phyloP scores from a whole-genome alignment of 2,797 vertebrate genomes.

The Aselliscus stoliczkanus region DNA sequence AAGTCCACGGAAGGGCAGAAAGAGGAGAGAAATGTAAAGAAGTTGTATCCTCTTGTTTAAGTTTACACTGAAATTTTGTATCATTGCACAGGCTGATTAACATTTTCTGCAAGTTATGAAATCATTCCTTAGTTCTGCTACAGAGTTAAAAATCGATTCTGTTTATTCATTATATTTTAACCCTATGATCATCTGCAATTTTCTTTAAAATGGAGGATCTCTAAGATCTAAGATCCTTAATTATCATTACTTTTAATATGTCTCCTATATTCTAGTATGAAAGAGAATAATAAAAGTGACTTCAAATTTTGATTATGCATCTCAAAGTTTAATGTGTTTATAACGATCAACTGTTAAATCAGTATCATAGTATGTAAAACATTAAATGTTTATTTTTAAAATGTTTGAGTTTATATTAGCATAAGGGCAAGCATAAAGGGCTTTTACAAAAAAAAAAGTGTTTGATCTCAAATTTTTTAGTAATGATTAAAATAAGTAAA shows the following conservation, averaged over 20 bases:
- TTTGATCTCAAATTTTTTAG: not conserved
- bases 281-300: not conserved
- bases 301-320: not conserved
- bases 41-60: not conserved
- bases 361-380: not conserved
- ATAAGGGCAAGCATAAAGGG: not conserved
- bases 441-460: not conserved
- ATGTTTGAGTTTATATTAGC: not conserved
- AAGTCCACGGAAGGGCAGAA: not conserved
- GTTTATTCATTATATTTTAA: not conserved
- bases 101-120: not conserved
- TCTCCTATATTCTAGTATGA: not conserved
- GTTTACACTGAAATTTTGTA: not conserved
- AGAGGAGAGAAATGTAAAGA: not conserved
- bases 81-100: not conserved
- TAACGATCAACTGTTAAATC: not conserved
- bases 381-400: not conserved
- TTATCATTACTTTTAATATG: constrained; percentile 16
- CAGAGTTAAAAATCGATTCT: not conserved
- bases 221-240: constrained; percentile 14
- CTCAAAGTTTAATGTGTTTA: constrained; percentile 21
- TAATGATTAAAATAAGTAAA: constrained; percentile 68
- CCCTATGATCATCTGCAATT: not conserved
- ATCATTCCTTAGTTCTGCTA: not conserved
- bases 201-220: constrained; percentile 19